Evolutionary conservation across 2,888 invertebrate genomes (phyloP), one percentile per base, ranked within the genome.

Genomic region (Zhengitettix transpicula): DNA sequence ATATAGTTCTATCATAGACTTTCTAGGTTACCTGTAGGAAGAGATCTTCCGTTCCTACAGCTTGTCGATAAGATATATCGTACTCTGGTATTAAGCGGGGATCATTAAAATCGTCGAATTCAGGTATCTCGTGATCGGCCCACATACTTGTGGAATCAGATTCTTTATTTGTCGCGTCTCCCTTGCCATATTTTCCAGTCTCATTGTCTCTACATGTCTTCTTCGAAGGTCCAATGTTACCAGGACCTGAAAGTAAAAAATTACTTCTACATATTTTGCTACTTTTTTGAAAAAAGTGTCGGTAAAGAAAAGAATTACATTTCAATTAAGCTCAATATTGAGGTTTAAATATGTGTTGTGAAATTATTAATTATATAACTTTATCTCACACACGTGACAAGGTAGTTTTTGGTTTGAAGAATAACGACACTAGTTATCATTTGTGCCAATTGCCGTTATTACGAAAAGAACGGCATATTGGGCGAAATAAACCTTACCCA

Each of bases 21-120:
- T 5, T 1, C 14, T 64, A 64, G 1, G 1, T 14, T 71, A 87
- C 89, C 76, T 89, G 88, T 57, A 95, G 76, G 73, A 82, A 95
- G 10, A 93, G 81, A 72, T 95, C 93, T 71, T 91, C 89, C 0
- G 92, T 81, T 8, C 85, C 81, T 0, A 95, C 87, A 44, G 86
- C 79, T 73, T 95, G 95, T 66, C 87, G 86, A 72, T 90, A 94
- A 65, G 83, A 80, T 71, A 93, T 85, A 47, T 84, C 83, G 74
- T 89, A 92, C 65, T 80, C 78, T 0, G 90, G 90, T 54, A 11
- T 60, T 15, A 56, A 57, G 88, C 0, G 92, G 81, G 10, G 85
- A 81, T 74, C 67, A 66, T 56, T 16, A n/a, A 47, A 60, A 28
- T 61, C 62, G 16, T 61, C 60, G 15, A 64, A 65, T n/a, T 62